phyloP scores from a whole-genome alignment of 1,140 invertebrate species.

The Metopolophium dirhodum region DNA sequence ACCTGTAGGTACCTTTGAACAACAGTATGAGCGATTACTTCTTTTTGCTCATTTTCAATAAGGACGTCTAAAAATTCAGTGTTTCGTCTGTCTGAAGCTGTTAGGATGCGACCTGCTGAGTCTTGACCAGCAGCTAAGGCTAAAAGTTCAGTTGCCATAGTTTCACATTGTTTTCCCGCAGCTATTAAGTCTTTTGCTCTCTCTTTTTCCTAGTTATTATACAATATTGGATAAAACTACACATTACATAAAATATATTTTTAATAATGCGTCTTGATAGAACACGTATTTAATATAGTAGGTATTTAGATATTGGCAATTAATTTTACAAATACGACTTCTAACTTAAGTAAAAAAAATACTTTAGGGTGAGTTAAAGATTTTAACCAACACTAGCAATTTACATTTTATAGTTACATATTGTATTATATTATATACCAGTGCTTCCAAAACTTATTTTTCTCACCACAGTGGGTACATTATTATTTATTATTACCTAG shows the following conservation, averaged over 20 bases:
- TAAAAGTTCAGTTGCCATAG: conserved; percentile 95
- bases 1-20: conserved; percentile 87
- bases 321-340: not conserved
- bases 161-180: conserved; percentile 94
- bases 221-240: not conserved
- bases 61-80: conserved; percentile 96
- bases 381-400: not conserved
- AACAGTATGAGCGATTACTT: conserved; percentile 89
- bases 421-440: no score
- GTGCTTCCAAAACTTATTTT: no score
- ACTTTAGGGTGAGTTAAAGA: not conserved
- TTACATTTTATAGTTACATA: not conserved
- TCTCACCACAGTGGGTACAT: no score
- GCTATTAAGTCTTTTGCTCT: conserved; percentile 93
- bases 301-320: no score
- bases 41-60: conserved; percentile 98
- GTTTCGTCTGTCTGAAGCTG: conserved; percentile 88
- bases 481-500: no score
- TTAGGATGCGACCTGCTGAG: conserved; percentile 88
- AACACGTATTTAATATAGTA: not conserved
- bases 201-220: conserved; percentile 83
- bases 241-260: not conserved
- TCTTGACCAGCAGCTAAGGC: conserved; percentile 92
- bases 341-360: not conserved
- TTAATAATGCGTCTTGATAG: not conserved